Conservation (phyloP, 2,113 vertebrate species). For the Madoqua kirkii region DNA sequence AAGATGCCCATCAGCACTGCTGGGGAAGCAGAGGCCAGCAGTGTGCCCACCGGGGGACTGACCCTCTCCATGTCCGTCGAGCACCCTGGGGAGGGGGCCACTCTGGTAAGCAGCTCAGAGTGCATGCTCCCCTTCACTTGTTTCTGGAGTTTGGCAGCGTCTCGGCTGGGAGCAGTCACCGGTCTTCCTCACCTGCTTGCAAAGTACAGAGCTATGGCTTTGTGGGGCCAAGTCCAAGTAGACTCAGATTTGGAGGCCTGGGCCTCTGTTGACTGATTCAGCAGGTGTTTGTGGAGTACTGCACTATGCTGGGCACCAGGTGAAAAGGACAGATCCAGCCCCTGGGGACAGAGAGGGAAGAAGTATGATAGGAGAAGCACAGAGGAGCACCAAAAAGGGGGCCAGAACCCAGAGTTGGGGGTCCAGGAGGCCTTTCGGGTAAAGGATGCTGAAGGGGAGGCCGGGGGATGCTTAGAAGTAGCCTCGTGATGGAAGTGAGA, state of each 20-base stretch:
- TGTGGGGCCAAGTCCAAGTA: neutral
- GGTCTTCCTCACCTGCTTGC: neutral
- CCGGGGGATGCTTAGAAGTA: neutral
- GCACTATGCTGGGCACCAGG: accelerated
- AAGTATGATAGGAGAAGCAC: neutral
- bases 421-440: neutral
- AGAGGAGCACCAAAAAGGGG: neutral
- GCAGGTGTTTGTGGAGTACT: neutral
- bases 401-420: neutral
- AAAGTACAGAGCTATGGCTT: neutral
- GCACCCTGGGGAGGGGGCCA: neutral
- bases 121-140: accelerated
- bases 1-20: neutral
- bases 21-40: neutral
- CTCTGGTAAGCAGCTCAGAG: constrained; percentile 9
- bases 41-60: neutral
- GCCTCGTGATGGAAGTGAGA: neutral
- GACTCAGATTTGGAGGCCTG: neutral
- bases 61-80: neutral
- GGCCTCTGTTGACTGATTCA: neutral
- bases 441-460: neutral
- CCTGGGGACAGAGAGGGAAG: neutral
- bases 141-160: neutral
- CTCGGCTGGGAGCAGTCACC: neutral
- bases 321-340: neutral